Percentiles rank a stretch among this genome's conserved stretches.
phyloP scores from a whole-genome alignment of 1,140 invertebrate species.

The Drosophila guanche region DNA sequence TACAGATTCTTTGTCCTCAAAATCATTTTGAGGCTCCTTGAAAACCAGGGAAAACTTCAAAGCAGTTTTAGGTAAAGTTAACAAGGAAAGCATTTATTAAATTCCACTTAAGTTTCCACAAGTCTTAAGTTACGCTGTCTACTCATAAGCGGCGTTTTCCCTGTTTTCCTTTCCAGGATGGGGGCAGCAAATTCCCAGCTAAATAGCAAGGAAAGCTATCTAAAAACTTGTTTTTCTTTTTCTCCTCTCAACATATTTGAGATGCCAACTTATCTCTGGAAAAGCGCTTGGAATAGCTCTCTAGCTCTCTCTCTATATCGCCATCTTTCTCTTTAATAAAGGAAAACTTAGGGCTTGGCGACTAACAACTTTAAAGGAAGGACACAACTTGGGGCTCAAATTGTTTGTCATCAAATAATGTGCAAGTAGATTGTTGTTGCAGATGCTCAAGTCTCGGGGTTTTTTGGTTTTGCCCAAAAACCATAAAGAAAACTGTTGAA shows the following conservation, averaged over 20 bases:
- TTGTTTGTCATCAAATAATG: conserved; percentile 81
- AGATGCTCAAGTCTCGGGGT: not conserved
- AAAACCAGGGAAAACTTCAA: conserved; percentile 58
- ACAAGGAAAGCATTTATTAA: conserved; percentile 66
- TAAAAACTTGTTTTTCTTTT: conserved; percentile 49
- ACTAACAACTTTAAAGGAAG: conserved; percentile 58
- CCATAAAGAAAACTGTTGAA: not conserved
- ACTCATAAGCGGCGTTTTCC: conserved; percentile 14
- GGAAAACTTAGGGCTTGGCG: conserved; percentile 34
- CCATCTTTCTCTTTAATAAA: conserved; percentile 1
- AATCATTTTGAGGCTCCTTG: conserved; percentile 9
- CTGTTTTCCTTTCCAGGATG: conserved; percentile 3
- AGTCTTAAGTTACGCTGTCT: conserved; percentile 22
- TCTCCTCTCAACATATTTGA: conserved; percentile 59
- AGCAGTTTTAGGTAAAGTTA: conserved; percentile 53
- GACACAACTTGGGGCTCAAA: conserved; percentile 68
- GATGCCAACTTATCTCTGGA: conserved; percentile 52
- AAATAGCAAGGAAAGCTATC: conserved; percentile 38
- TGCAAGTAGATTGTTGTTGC: conserved; percentile 59
- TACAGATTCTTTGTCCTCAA: conserved; percentile 32
- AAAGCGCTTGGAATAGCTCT: conserved; percentile 37
- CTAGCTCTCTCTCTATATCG: not conserved
- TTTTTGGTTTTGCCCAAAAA: conserved; percentile 16
- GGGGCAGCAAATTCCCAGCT: conserved; percentile 46
- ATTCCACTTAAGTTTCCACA: conserved; percentile 55